Evolutionary conservation across 2,888 invertebrate species (phyloP).

Genomic region (Xestia xanthographa): DNA sequence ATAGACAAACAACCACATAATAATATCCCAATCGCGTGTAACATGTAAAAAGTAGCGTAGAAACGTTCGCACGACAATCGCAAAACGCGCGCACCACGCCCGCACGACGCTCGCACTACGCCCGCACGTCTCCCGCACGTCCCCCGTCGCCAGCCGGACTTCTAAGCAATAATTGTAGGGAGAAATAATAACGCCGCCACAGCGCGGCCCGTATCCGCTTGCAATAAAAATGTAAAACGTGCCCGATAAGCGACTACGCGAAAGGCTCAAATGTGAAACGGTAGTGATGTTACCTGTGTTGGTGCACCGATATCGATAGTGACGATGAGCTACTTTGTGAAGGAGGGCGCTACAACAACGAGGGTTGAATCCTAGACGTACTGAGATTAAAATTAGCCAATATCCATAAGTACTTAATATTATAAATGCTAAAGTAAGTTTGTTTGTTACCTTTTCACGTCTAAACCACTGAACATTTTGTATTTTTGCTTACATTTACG

Average conservation of each 20-base stretch:
- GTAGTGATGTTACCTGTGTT: constrained; percentile 69
- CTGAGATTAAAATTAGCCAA: background rate
- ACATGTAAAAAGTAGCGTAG: constrained; percentile 50
- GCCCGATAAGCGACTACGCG: constrained; percentile 88
- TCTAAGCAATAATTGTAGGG: constrained; percentile 89
- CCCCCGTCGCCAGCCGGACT: constrained; percentile 69
- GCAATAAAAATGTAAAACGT: constrained; percentile 91
- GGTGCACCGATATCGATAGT: constrained; percentile 63
- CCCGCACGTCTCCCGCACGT: constrained; percentile 43
- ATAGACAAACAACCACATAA: constrained; percentile 13
- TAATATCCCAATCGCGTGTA: constrained; percentile 20
- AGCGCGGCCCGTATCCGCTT: constrained; percentile 88
- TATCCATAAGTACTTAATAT: background rate
- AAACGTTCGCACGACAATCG: constrained; percentile 63
- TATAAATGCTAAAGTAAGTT: too few species aligned
- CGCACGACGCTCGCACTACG: constrained; percentile 47
- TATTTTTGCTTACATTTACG: too few species aligned
- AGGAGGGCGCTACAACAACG: too few species aligned
- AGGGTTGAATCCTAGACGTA: background rate
- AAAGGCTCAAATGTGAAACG: constrained; percentile 85
- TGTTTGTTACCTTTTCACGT: too few species aligned
- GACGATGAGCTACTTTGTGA: background rate
- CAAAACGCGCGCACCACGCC: constrained; percentile 42
- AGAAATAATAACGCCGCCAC: constrained; percentile 89
- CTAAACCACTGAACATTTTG: too few species aligned